phyloP scores from a whole-genome alignment of 2,113 vertebrate species.

The Gadus macrocephalus region DNA sequence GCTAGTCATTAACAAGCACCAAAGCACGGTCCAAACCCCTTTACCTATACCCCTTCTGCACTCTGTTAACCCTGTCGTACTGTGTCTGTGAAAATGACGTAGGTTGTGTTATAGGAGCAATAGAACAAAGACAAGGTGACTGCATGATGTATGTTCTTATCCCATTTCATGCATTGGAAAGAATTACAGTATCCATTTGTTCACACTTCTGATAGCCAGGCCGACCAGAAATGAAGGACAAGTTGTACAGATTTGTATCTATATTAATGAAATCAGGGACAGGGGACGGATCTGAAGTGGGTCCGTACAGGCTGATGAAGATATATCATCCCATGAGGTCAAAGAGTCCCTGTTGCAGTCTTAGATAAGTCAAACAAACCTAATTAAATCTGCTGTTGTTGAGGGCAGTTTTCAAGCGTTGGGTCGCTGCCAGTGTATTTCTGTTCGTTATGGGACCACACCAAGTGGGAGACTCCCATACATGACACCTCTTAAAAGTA shows the following conservation, averaged over 20 bases:
- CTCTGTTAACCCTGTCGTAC: too few relatives aligned
- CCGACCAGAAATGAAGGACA: too few relatives aligned
- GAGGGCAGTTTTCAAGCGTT: slow-evolving; percentile 1
- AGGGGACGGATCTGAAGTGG: background rate
- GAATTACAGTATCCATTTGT: too few relatives aligned
- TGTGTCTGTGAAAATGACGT: too few relatives aligned
- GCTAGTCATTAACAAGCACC: too few relatives aligned
- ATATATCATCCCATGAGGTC: background rate
- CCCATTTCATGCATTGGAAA: too few relatives aligned
- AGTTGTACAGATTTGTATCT: background rate
- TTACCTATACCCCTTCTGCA: too few relatives aligned
- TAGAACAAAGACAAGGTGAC: too few relatives aligned
- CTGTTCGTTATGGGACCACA: background rate
- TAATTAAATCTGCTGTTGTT: background rate
- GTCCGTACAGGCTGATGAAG: background rate
- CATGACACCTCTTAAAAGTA: slow-evolving; percentile 15
- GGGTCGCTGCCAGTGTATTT: background rate
- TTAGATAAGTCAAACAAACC: background rate
- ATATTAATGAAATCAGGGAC: background rate
- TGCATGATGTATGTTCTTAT: too few relatives aligned
- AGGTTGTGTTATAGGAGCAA: too few relatives aligned
- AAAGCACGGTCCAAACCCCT: too few relatives aligned
- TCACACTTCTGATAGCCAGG: too few relatives aligned
- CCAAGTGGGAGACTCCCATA: background rate
- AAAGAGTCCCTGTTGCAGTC: background rate